These are phyloP conservation scores for Laticauda colubrina DNA, from an alignment of 2,113 vertebrate species.

Conservation along the genomic window DNA sequence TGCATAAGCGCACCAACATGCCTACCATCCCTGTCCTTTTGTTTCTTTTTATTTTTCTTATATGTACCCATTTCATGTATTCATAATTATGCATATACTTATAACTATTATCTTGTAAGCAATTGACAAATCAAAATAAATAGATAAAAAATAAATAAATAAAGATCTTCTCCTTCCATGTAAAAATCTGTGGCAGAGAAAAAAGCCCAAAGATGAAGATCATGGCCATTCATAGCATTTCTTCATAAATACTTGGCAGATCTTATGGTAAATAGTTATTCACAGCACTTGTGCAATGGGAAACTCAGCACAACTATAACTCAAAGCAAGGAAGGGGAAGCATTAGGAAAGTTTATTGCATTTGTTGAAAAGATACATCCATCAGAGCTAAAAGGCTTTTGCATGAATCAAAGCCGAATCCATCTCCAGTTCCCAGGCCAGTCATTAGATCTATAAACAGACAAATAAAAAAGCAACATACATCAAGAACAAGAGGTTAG, in stretches of 20 bases:
- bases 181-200: conserved; percentile 17
- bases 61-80: too few species aligned
- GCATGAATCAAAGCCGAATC: conserved; percentile 73
- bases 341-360: conserved; percentile 51
- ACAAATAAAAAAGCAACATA: conserved; percentile 34
- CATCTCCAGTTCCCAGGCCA: conserved; percentile 47
- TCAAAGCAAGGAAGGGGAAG: conserved; percentile 50
- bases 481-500: not conserved
- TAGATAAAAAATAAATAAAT: too few species aligned
- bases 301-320: conserved; percentile 48
- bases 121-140: too few species aligned
- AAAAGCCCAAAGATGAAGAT: not conserved
- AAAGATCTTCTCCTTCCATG: not conserved
- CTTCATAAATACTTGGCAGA: not conserved
- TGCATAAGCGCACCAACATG: too few species aligned
- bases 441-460: conserved; percentile 59
- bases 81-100: too few species aligned
- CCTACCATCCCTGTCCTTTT: too few species aligned
- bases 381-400: conserved; percentile 72
- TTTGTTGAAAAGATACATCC: conserved; percentile 76
- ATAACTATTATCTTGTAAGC: too few species aligned
- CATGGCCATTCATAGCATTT: conserved; percentile 9
- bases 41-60: too few species aligned
- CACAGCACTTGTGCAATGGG: conserved; percentile 27
- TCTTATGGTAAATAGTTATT: conserved; percentile 44